These are phyloP conservation scores for Umimayanthus kanabou DNA, from an alignment of 92 coral and sea anemone genomes.

Conservation along the genomic window DNA sequence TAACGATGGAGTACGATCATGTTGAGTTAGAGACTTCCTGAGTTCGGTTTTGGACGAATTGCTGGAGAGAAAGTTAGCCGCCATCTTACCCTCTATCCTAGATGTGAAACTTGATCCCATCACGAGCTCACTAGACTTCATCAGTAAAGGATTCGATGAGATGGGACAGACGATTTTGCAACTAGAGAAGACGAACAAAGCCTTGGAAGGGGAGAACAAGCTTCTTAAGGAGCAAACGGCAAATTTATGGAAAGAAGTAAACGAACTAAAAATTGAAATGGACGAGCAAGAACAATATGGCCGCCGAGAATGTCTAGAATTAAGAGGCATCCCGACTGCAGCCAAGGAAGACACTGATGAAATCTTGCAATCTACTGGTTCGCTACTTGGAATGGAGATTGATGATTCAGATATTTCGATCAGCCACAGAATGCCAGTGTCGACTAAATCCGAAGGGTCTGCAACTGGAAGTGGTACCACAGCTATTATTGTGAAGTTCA, in stretches of 20 bases:
- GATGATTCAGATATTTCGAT: too few species aligned
- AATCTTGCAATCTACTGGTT: background rate
- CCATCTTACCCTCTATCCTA: background rate
- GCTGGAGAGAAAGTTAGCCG: background rate
- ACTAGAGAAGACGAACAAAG: background rate
- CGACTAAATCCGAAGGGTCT: too few species aligned
- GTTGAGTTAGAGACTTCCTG: too few species aligned
- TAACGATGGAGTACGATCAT: too few species aligned
- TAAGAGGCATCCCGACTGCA: constrained; percentile 19
- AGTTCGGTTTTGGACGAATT: constrained; percentile 24
- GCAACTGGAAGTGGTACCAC: too few species aligned
- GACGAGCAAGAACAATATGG: constrained; percentile 35
- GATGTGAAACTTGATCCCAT: background rate
- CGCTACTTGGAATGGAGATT: too few species aligned
- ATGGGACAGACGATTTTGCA: background rate
- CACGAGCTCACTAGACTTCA: background rate
- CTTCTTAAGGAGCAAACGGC: background rate
- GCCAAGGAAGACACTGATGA: background rate
- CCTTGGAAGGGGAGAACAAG: constrained; percentile 14
- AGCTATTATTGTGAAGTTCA: too few species aligned
- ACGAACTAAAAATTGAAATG: background rate
- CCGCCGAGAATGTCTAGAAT: constrained; percentile 10
- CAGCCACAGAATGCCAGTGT: too few species aligned
- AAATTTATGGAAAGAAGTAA: too few species aligned
- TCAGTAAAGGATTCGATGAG: background rate